Base-by-base conservation (phyloP, 2,113 vertebrate species). In the Orycteropus afer region DNA sequence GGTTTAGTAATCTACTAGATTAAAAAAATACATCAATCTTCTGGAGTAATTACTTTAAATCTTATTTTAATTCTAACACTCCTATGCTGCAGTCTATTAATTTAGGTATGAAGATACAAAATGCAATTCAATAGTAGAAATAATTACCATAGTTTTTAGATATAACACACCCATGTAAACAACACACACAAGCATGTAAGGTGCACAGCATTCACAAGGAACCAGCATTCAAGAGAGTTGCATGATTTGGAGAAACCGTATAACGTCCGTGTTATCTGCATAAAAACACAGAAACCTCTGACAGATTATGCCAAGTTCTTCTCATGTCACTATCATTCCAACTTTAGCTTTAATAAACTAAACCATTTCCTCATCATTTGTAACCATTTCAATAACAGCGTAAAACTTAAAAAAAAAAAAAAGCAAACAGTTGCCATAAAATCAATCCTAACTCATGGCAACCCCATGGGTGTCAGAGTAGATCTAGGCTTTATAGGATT, bases 51-150 rank as follows among this genome's bases (percentile, higher is more conserved):
- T 95, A 77, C 80, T 80, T 81, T 77, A 87, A 92, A 95, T 57
- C 47, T 86, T 59, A 18, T 86, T 78, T 92, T 83, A 91, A 93
- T 87, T 65, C 57, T 96, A 94, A 89, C 15, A 81, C 42, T 92
- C 47, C 86, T 81, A 86, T 71, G 32, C 22, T 90, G 91, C 85
- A 89, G 25, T 12, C 23, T 91, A 10, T 91, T 88, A 65, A 51
- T 40, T 90, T 87, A 90, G 23, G n/a, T 32, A 63, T 61, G 32
- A 27, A 83, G 45, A 83, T 1, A 88, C 17, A 94, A 95, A 96
- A 92, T 92, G 29, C 27, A 84, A 80, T 81, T 57, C 32, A 51
- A 71, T 18, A 23, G 17, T 69, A 95, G 40, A 74, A 86, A 78
- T 80, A 47, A 73, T 27, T 85, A 89, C 32, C 32, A 32, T 65